Evolutionary conservation across 2,113 vertebrate genomes (phyloP).

Genomic region (Chaetorhynchus papuensis): DNA sequence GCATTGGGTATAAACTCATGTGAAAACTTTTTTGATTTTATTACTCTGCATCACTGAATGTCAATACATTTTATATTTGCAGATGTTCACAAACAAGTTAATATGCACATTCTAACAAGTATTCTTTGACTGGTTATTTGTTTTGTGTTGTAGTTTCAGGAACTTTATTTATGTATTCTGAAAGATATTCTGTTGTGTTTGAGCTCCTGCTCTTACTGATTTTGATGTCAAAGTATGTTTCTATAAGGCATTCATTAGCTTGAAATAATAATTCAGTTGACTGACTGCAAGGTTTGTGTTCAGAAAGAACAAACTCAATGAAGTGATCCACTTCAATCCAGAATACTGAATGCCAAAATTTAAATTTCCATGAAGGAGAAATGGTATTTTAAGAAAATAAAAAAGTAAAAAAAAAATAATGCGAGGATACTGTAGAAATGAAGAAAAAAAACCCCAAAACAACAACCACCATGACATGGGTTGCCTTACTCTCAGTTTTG

Average conservation of each 20-base stretch:
- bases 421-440: neutral
- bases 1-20: neutral
- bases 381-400: neutral
- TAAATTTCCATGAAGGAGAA: neutral
- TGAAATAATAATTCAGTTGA: constrained; percentile 58
- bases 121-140: neutral
- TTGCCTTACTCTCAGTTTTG: neutral
- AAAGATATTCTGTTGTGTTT: neutral
- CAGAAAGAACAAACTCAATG: neutral
- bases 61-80: neutral
- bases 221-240: constrained; percentile 59
- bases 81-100: neutral
- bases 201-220: neutral
- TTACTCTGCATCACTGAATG: neutral
- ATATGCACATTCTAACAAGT: neutral
- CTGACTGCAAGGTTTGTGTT: constrained; percentile 39
- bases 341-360: neutral
- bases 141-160: neutral
- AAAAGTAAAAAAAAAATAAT: neutral
- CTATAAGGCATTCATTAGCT: constrained; percentile 32
- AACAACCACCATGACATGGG: neutral
- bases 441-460: neutral
- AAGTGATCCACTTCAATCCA: neutral
- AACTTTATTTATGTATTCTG: constrained; percentile 12
- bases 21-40: neutral